Evolutionary conservation across 1,140 invertebrate genomes (phyloP).

Genomic region (Metopolophium dirhodum): DNA sequence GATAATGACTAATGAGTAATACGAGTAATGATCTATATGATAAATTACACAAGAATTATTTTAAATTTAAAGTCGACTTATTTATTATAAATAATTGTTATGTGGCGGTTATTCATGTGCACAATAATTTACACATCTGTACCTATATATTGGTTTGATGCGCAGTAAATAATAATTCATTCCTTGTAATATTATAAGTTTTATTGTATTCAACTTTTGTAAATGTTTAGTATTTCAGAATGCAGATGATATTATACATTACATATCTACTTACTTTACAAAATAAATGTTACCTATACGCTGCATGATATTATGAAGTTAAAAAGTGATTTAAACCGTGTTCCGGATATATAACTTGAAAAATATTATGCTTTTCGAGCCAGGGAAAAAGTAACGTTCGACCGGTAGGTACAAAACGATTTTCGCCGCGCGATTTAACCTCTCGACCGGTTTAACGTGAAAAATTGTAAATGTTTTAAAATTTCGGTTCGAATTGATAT

Average conservation of each 20-base stretch:
- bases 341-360: background rate
- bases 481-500: background rate
- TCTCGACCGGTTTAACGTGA: background rate
- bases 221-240: background rate
- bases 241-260: background rate
- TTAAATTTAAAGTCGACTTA: background rate
- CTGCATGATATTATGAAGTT: background rate
- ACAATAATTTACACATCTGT: background rate
- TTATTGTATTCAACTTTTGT: background rate
- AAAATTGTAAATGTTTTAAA: background rate
- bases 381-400: background rate
- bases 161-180: background rate
- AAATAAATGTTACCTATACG: background rate
- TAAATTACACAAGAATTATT: background rate
- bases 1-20: background rate
- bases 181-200: background rate
- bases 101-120: background rate
- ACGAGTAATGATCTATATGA: background rate
- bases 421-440: background rate
- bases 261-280: background rate
- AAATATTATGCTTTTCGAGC: background rate
- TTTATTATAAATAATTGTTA: background rate
- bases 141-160: background rate
- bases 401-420: background rate
- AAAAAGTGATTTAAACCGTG: background rate